phyloP scores from a whole-genome alignment of 2,888 invertebrate species.

The Heliconius cydno region DNA sequence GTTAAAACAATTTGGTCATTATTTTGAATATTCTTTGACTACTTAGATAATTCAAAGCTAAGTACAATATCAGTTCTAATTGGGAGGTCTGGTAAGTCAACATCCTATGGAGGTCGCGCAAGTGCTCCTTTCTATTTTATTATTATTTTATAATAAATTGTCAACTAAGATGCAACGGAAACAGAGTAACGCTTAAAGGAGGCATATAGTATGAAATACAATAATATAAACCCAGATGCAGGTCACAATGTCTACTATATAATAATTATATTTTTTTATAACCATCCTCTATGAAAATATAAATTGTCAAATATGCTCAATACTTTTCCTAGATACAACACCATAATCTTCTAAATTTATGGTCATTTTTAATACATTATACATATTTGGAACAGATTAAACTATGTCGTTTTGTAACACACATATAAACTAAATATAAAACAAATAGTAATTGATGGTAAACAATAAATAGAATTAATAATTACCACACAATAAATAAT shows the following conservation, averaged over 20 bases:
- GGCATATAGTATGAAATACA: conserved; percentile 16
- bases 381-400: conserved; percentile 35
- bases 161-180: neutral
- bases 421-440: neutral
- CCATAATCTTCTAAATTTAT: conserved; percentile 29
- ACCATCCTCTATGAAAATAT: conserved; percentile 46
- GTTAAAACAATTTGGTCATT: neutral
- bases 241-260: conserved; percentile 29
- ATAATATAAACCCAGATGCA: conserved; percentile 26
- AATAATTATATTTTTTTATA: conserved; percentile 37
- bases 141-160: neutral
- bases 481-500: neutral
- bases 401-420: conserved; percentile 7
- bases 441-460: neutral
- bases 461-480: neutral
- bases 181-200: neutral
- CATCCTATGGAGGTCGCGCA: neutral
- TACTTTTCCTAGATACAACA: conserved; percentile 35
- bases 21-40: conserved; percentile 2
- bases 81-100: neutral
- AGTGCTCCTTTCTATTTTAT: neutral
- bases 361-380: conserved; percentile 28
- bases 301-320: conserved; percentile 39
- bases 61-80: conserved; percentile 11
- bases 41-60: neutral